Conservation (phyloP, 2,888 invertebrate species). For the Drosophila birchii region DNA sequence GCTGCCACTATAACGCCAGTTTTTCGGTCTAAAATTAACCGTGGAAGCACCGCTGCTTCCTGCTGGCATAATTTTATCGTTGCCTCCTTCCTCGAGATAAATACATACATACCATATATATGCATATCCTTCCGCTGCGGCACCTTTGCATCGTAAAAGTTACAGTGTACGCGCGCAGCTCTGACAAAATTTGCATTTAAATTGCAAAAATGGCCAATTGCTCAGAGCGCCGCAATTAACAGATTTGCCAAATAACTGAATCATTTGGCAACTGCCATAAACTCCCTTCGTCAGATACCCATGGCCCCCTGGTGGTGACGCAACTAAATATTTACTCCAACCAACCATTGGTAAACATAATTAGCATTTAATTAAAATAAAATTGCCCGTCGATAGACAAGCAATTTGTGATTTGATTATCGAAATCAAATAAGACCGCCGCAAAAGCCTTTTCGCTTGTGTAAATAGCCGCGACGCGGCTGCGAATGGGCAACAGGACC, state of each 20-base stretch:
- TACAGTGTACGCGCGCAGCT: conserved; percentile 34
- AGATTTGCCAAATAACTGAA: conserved; percentile 29
- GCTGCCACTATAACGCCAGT: conserved; percentile 32
- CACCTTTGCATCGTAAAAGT: conserved; percentile 51
- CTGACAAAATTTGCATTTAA: conserved; percentile 74
- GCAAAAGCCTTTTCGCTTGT: conserved; percentile 51
- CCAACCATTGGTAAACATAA: conserved; percentile 67
- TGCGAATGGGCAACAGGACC: conserved; percentile 20
- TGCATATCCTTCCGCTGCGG: conserved; percentile 26
- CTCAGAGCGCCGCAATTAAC: conserved; percentile 51
- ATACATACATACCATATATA: neutral
- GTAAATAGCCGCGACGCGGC: conserved; percentile 37
- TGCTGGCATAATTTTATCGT: conserved; percentile 45
- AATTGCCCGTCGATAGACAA: conserved; percentile 68
- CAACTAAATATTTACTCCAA: conserved; percentile 65
- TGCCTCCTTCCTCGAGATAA: conserved; percentile 18
- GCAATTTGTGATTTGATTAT: conserved; percentile 76
- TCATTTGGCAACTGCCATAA: conserved; percentile 10
- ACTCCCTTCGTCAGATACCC: neutral
- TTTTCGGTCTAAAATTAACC: conserved; percentile 60
- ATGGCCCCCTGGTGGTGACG: conserved; percentile 19
- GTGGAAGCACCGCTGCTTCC: conserved; percentile 36
- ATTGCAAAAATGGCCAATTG: conserved; percentile 51
- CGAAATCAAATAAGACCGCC: conserved; percentile 69
- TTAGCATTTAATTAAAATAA: conserved; percentile 79